phyloP scores from a whole-genome alignment of 2,113 vertebrate species.

The Takifugu flavidus region DNA sequence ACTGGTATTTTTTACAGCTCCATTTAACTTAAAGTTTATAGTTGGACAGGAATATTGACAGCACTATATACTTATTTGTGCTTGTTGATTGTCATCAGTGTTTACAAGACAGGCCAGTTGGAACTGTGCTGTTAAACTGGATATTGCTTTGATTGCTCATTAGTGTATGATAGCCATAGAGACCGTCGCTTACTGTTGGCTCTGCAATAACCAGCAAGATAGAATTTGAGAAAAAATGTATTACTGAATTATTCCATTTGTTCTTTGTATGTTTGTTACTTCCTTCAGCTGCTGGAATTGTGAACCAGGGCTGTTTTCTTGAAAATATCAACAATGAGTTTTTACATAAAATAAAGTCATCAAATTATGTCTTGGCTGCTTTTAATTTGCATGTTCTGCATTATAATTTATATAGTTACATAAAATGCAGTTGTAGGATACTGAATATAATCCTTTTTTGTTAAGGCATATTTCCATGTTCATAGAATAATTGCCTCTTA shows the following conservation, averaged over 20 bases:
- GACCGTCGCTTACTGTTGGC: conserved; percentile 61
- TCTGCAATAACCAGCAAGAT: conserved; percentile 63
- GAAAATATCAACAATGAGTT: conserved; percentile 71
- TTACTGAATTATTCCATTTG: conserved; percentile 50
- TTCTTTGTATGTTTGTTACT: conserved; percentile 62
- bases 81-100: conserved; percentile 60
- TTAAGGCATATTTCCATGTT: too few species aligned
- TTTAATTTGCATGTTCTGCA: not conserved
- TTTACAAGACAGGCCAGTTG: conserved; percentile 58
- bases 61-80: conserved; percentile 73
- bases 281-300: conserved; percentile 64
- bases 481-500: too few species aligned
- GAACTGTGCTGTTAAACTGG: conserved; percentile 52
- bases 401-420: not conserved
- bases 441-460: too few species aligned
- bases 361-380: conserved; percentile 51
- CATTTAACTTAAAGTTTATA: conserved; percentile 52
- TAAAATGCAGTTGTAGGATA: too few species aligned
- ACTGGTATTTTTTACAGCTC: conserved; percentile 43
- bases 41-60: conserved; percentile 45
- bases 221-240: conserved; percentile 69
- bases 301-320: conserved; percentile 56
- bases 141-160: conserved; percentile 50
- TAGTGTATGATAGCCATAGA: conserved; percentile 72
- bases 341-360: conserved; percentile 88